Evolutionary conservation across 2,888 invertebrate species (phyloP), one percentile per base, ranked within the genome.

Genomic region (Napeogenes sylphis): DNA sequence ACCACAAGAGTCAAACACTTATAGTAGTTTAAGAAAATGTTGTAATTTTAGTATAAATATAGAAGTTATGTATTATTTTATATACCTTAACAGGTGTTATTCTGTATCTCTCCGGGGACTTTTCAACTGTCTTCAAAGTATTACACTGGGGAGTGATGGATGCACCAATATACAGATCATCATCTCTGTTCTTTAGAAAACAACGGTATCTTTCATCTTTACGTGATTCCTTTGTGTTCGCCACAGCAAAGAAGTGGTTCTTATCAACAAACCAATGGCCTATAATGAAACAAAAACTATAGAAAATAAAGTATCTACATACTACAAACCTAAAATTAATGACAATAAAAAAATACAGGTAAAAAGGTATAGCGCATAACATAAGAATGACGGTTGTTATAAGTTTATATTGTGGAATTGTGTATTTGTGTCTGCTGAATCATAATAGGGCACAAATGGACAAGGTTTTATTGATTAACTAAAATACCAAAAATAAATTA

Each of bases 241-340:
- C 97, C n/a, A 98, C 97, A 61, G 98, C 99, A 85, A 99, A 98
- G 83, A 95, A 99, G 77, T 98, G 98, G 85, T 99, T 98, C 79
- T 98, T 98, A 13, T 95, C 97, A 35, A 97, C 95, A 85, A 98
- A 97, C 98, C 98, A 98, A 90, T 98, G 97, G 1, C 98, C 91
- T 91, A 65, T 46, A 80, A 79, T 21, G 53, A 59, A 12, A 30
- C 10, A 51, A 51, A 30, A 21, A 42, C 42, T 21, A 46, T 51
- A 51, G 4, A 30, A 30, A 10, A n/a, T 51, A 14, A 10, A 47
- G 21, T 21, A 47, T 21, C 3, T 42, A 42, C n/a, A n/a, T n/a
- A n/a, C n/a, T n/a, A n/a, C n/a, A n/a, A 3, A 10, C 42, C 12
- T 42, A 42, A 10, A 10, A 42, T 6, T 42, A 42, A 10, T 13